These are phyloP conservation scores for Stegodyphus dumicola DNA, from an alignment of 1,140 invertebrate species.

Conservation along the genomic window DNA sequence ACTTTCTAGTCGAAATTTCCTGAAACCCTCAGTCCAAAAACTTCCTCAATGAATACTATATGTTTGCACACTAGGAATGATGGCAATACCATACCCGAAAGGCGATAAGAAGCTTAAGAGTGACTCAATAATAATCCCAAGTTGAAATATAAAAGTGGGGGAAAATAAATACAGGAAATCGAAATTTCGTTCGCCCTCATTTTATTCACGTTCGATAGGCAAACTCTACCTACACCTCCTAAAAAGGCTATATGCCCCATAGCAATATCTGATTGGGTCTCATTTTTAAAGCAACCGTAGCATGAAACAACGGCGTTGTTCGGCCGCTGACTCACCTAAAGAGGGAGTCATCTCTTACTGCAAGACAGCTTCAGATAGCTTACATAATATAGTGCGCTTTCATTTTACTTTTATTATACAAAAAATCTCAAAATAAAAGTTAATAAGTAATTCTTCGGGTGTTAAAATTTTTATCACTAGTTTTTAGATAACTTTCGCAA, in stretches of 20 bases:
- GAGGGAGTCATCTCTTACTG: slow-evolving; percentile 25
- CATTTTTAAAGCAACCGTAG: slow-evolving; percentile 58
- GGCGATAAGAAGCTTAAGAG: background rate
- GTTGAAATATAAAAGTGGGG: background rate
- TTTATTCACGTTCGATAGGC: slow-evolving; percentile 48
- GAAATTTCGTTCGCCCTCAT: slow-evolving; percentile 18
- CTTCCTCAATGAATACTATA: too few species aligned
- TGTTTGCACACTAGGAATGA: too few species aligned
- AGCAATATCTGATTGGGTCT: slow-evolving; percentile 59
- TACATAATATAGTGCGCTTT: slow-evolving; percentile 29
- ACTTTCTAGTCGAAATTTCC: too few species aligned
- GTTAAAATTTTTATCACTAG: slow-evolving; percentile 7
- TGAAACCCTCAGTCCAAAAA: too few species aligned
- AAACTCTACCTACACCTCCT: slow-evolving; percentile 50
- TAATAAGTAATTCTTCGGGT: background rate
- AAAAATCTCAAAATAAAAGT: too few species aligned
- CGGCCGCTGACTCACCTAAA: slow-evolving; percentile 57
- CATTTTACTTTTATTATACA: too few species aligned
- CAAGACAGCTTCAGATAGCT: background rate
- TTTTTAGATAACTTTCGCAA: slow-evolving; percentile 22
- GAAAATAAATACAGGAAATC: slow-evolving; percentile 12
- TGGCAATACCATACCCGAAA: too few species aligned
- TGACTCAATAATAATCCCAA: background rate
- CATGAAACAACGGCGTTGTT: slow-evolving; percentile 58
- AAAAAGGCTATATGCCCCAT: slow-evolving; percentile 59